Evolutionary conservation across 1,140 invertebrate species (phyloP).

Genomic region (Hycleus cichorii): DNA sequence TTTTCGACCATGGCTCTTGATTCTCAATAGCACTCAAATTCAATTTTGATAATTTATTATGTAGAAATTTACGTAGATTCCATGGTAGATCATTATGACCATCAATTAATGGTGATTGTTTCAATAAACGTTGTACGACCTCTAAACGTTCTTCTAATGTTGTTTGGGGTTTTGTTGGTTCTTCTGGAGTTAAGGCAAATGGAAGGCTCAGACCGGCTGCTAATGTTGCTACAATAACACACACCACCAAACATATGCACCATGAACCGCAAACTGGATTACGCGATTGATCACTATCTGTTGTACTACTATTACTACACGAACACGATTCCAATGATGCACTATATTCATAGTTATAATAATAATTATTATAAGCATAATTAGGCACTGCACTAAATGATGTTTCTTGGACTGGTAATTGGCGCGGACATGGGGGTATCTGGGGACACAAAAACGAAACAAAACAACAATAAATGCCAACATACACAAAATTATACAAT

Average conservation of each 20-base stretch:
- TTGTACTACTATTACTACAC: constrained; percentile 21
- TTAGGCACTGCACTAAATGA: constrained; percentile 31
- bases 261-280: constrained; percentile 30
- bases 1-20: constrained; percentile 70
- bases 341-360: constrained; percentile 24
- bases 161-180: constrained; percentile 20
- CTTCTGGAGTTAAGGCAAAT: constrained; percentile 26
- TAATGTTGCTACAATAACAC: constrained; percentile 34
- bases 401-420: constrained; percentile 25
- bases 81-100: constrained; percentile 86
- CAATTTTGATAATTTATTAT: constrained; percentile 72
- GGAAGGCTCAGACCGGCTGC: constrained; percentile 34
- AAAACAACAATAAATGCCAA: not conserved
- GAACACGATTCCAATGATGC: constrained; percentile 32
- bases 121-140: constrained; percentile 42
- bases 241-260: constrained; percentile 37
- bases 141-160: constrained; percentile 27
- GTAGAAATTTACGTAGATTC: constrained; percentile 72
- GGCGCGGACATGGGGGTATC: constrained; percentile 28
- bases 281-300: constrained; percentile 23
- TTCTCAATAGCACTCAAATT: constrained; percentile 67
- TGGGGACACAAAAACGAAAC: not conserved
- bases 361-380: constrained; percentile 25
- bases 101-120: constrained; percentile 54
- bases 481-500: not conserved